A percentile compares a stretch with the other conserved stretches of the same genome.
These are phyloP conservation scores for Melanostoma mellinum DNA, from an alignment of 2,888 invertebrate species.

Conservation along the genomic window DNA sequence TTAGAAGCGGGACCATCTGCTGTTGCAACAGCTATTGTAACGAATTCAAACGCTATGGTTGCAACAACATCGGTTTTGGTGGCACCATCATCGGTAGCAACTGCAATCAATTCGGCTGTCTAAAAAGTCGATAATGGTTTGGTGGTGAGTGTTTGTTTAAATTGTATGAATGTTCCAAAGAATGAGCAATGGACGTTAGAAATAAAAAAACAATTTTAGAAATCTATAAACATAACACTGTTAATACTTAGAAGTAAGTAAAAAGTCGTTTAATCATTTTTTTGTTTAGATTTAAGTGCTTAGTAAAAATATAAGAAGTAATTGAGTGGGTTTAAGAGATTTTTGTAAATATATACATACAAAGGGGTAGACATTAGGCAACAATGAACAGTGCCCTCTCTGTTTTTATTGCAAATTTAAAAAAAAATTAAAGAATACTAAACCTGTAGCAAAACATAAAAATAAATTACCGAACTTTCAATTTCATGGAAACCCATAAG, in stretches of 20 bases:
- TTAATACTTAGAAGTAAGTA: slow-evolving; percentile 45
- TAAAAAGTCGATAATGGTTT: slow-evolving; percentile 65
- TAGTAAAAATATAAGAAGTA: slow-evolving; percentile 21
- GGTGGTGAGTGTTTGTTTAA: slow-evolving; percentile 3
- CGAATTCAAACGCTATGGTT: slow-evolving; percentile 77
- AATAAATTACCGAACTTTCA: no score
- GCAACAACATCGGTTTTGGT: slow-evolving; percentile 74
- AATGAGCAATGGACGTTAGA: background rate
- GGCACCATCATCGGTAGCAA: slow-evolving; percentile 74
- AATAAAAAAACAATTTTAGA: background rate
- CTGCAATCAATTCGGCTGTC: slow-evolving; percentile 81
- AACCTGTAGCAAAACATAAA: no score
- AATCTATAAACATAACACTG: background rate
- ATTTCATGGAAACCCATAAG: no score
- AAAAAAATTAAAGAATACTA: no score
- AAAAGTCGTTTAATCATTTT: slow-evolving; percentile 46
- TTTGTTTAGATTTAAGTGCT: slow-evolving; percentile 16
- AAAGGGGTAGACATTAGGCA: background rate
- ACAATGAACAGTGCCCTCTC: no score
- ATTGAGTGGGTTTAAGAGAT: slow-evolving; percentile 26
- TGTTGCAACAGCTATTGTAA: slow-evolving; percentile 76
- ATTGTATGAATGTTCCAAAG: slow-evolving; percentile 26
- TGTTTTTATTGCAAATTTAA: no score
- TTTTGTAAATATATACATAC: background rate
- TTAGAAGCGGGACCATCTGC: slow-evolving; percentile 74